Conservation (phyloP, 2,888 invertebrate genomes). For the Hypselothyrea guttata region DNA sequence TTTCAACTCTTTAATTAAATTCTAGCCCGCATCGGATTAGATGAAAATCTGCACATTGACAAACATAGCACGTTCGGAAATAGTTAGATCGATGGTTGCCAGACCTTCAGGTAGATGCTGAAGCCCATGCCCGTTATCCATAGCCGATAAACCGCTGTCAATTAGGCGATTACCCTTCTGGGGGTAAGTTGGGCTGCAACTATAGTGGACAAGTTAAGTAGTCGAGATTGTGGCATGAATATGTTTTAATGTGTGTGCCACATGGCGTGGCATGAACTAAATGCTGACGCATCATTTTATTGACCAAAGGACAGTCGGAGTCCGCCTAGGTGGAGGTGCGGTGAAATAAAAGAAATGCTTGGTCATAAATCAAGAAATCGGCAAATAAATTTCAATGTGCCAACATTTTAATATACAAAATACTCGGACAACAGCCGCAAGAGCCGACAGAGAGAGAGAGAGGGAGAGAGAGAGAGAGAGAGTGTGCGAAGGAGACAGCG, state of each 20-base stretch:
- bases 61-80: constrained; percentile 24
- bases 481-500: too few relatives aligned
- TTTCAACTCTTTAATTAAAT: too few relatives aligned
- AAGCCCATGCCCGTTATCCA: constrained; percentile 8
- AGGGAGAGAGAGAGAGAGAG: too few relatives aligned
- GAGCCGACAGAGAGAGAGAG: not conserved
- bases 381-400: constrained; percentile 69
- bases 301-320: constrained; percentile 45
- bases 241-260: constrained; percentile 56
- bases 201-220: constrained; percentile 6
- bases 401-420: constrained; percentile 74
- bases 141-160: constrained; percentile 33
- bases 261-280: constrained; percentile 54
- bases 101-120: constrained; percentile 16
- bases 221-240: not conserved
- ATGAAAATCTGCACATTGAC: constrained; percentile 30
- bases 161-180: constrained; percentile 46
- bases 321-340: constrained; percentile 2
- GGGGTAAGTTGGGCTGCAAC: not conserved
- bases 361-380: constrained; percentile 73
- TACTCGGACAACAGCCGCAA: constrained; percentile 25
- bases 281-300: constrained; percentile 72
- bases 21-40: too few relatives aligned
- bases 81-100: too few relatives aligned
- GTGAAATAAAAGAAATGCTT: constrained; percentile 54